Evolutionary conservation across 53 echinoderm and acorn worm genomes (phyloP), one percentile per base, ranked within the genome.

Genomic region (Arbacia lixula): DNA sequence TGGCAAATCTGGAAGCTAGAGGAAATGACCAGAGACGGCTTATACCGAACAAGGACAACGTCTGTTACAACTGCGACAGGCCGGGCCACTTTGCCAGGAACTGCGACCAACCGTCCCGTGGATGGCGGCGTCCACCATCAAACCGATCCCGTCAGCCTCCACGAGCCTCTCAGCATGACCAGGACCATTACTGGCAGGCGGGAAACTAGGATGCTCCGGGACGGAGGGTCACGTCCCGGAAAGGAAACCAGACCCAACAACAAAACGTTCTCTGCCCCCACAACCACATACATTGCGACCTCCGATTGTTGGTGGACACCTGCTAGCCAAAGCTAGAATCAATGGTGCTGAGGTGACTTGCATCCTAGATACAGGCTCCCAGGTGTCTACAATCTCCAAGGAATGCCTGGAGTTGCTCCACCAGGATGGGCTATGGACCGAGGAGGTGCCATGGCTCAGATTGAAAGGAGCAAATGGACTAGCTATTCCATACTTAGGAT

Each of bases 351-450:
- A 4, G 42, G 27, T 37, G 12, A 36, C 39, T 3, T 61, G 83
- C 31, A 11, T 84, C 12, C 6, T 84, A 6, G 84, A 84, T 34
- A 84, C 84, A 2, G 84, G 84, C 30, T 83, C 64, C 4, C 43
- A 83, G 27, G 83, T 83, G 11, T 61, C 83, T 22, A 64, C 49
- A 1, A 83, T 83, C 5, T 24, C 63, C 20, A 11, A 41, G 6
- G 43, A 62, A 1, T 83, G 50, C 42, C n/a, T 38, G 17, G 1
- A 58, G 37, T 62, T 21, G 16, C 5, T 64, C 4, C 38, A 4
- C 2, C 4, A 11, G 12, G 12, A 40, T 2, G 12, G n/a, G 6
- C 37, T 3, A 5, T 8, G 14, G 1, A 9, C 40, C 12, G 83
- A 42, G 2, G 17, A 21, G 2, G 6, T 83, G 21, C 63, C 40